A percentile compares a stretch with the other conserved stretches of the same genome.
Conservation (phyloP, 2,888 invertebrate genomes). For the Lasioglossum morio region DNA sequence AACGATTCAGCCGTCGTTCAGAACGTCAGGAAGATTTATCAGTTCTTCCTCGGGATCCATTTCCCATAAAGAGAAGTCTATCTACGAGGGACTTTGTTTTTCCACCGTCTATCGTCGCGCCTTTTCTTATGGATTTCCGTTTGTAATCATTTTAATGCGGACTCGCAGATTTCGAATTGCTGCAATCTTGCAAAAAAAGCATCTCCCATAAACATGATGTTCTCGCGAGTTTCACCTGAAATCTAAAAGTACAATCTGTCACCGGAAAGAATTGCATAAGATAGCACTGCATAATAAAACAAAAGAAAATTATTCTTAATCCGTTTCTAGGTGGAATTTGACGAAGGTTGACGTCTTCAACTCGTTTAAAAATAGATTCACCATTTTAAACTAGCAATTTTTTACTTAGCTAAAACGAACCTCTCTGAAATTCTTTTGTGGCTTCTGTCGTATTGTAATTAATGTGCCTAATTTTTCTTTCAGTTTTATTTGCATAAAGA, state of each 20-base stretch:
- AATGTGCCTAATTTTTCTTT: neutral
- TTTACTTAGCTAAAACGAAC: neutral
- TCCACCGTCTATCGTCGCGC: conserved; percentile 41
- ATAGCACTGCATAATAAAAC: neutral
- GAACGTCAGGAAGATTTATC: conserved; percentile 73
- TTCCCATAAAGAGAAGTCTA: conserved; percentile 66
- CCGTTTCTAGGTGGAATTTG: neutral
- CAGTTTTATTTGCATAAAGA: neutral
- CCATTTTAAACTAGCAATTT: neutral
- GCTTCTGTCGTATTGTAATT: neutral
- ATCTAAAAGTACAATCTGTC: neutral
- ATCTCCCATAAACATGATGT: neutral
- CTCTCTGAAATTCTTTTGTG: neutral
- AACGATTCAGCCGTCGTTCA: conserved; percentile 69
- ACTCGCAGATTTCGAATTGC: conserved; percentile 34
- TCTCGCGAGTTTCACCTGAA: neutral
- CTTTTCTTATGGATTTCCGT: conserved; percentile 21
- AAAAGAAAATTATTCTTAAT: neutral
- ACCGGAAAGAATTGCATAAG: neutral
- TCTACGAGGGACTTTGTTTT: conserved; percentile 56
- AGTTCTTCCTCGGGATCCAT: conserved; percentile 64
- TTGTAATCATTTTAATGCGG: conserved; percentile 22
- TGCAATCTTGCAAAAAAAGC: neutral
- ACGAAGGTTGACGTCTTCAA: neutral
- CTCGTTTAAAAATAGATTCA: neutral